Evolutionary conservation across 2,113 vertebrate genomes (phyloP), one percentile per base, ranked within the genome.

Genomic region (Apteryx mantelli): DNA sequence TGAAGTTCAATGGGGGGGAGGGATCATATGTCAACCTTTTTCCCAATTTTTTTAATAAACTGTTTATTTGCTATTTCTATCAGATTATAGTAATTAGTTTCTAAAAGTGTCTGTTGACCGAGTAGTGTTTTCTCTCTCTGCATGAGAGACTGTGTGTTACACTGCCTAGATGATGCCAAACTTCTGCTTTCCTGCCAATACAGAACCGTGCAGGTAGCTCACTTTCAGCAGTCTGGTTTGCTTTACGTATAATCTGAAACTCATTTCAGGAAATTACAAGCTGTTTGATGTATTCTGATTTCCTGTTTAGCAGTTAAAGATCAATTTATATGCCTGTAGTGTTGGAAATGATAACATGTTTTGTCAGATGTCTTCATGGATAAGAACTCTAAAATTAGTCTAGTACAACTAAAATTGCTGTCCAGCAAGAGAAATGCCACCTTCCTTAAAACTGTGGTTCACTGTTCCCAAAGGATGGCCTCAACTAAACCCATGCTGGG

Each of bases 181-280:
- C 24, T 88, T 86, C 58, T 81, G 13, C 68, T 73, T 80, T 25
- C 36, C 26, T n/a, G 64, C 28, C 44, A 42, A 7, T 4, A 70
- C 64, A 36, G 60, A 84, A 6, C 12, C 10, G 13, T 0, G 0
- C 16, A 25, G 40, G 34, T 9, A 40, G 48, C n/a, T 66, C 18
- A 17, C 19, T 70, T 87, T 22, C 12, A 22, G 55, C 38, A 63
- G 20, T 61, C 63, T 2, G 2, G 73, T 91, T 77, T 86, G 58
- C 50, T 14, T 65, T 44, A 13, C 4, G 21, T 20, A 40, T 86
- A 32, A 44, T 38, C 28, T 53, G 69, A 83, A 92, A 84, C 25
- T 70, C 36, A 28, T 14, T 36, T 48, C 50, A 87, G 71, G 69
- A 78, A 63, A 25, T 13, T 48, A 7, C 15, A n/a, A 36, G 30